Conservation (phyloP, 2,797 vertebrate species). For the Champsocephalus esox region DNA sequence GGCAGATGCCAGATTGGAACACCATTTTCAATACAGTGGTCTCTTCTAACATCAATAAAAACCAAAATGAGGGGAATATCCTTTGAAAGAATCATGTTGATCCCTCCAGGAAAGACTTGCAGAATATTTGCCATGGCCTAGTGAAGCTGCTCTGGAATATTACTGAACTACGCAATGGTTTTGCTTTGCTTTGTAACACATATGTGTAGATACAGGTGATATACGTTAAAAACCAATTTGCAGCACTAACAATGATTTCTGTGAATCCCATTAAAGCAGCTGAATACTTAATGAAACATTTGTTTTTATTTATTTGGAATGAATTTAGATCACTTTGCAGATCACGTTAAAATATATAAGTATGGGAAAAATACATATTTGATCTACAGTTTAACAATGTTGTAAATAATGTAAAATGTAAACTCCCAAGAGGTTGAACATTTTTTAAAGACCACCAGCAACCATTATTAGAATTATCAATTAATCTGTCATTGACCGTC, state of each 20-base stretch:
- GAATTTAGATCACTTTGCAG: not conserved
- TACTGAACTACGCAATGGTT: not conserved
- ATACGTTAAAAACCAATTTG: too few relatives aligned
- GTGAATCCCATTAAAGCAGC: not conserved
- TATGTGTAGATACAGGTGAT: not conserved
- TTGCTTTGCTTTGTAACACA: conserved; percentile 8
- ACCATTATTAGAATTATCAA: not conserved
- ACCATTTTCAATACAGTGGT: not conserved
- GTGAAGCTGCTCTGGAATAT: not conserved
- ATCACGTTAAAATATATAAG: not conserved
- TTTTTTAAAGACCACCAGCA: not conserved
- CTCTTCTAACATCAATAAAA: not conserved
- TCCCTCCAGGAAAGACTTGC: not conserved
- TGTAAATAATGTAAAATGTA: too few relatives aligned
- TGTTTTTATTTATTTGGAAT: not conserved
- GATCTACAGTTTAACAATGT: not conserved
- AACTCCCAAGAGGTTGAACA: too few relatives aligned
- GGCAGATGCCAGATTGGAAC: not conserved
- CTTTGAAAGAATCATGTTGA: not conserved
- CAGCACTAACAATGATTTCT: not conserved
- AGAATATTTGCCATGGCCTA: fast-evolving
- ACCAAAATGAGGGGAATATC: not conserved
- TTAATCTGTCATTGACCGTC: not conserved
- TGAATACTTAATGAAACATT: not conserved
- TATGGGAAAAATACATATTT: not conserved